Percentiles rank a stretch among this genome's conserved stretches.
phyloP scores from a whole-genome alignment of 2,113 vertebrate genomes.

The Sminthopsis crassicaudata region DNA sequence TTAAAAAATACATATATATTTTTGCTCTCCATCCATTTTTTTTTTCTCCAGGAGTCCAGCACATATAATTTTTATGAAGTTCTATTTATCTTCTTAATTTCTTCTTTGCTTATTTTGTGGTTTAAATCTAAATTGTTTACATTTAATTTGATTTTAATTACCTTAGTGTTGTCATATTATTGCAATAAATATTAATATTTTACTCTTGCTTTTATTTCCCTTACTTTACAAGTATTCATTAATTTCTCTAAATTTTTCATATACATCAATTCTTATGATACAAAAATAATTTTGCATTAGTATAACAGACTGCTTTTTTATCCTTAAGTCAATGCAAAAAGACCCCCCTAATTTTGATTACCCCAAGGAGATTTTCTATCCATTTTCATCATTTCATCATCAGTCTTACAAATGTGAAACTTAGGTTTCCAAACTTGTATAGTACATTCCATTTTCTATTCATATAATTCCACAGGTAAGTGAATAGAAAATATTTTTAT shows the following conservation, averaged over 20 bases:
- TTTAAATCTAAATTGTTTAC: neutral
- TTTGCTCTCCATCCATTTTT: no score
- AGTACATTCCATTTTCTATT: neutral
- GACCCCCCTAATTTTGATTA: neutral
- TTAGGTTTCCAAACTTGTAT: neutral
- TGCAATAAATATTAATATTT: neutral
- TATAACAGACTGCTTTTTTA: neutral
- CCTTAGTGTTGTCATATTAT: neutral
- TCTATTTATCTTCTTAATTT: no score
- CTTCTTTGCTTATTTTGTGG: no score
- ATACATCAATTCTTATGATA: neutral
- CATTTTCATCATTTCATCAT: neutral
- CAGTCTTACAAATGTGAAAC: neutral
- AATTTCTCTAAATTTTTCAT: neutral
- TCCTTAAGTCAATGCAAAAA: neutral
- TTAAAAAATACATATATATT: no score
- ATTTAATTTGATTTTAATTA: neutral
- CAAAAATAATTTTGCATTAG: neutral
- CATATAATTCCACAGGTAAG: neutral
- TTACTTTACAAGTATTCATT: neutral
- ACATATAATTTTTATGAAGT: no score
- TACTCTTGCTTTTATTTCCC: neutral
- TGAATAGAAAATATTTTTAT: neutral
- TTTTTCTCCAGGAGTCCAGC: no score
- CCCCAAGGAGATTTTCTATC: neutral